Base-by-base conservation (phyloP, 2,888 invertebrate species). In the Drosophila austrosaltans region DNA sequence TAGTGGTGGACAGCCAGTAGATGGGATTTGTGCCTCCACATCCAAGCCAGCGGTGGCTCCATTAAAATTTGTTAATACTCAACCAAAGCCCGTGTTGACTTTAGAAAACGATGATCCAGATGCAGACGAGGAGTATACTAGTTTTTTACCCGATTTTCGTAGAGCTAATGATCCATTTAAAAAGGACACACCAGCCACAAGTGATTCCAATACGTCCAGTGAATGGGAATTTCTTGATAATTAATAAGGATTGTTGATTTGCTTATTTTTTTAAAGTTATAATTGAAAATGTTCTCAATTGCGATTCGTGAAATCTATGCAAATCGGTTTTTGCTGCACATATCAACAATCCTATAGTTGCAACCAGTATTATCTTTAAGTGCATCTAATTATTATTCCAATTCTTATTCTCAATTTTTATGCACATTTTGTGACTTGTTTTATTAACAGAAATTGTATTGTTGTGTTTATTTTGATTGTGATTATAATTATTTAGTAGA, bases 191-290 rank as follows among this genome's bases (percentile, higher is more conserved):
- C 79, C 76, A 3, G 64, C 67, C 4, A 76, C 86, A 22, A 77
- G 71, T 16, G 85, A 88, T 65, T 89, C 91, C 2, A 87, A 85
- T 53, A 90, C 84, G 22, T 91, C 92, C 28, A 90, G 89, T 74
- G 92, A 92, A 76, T 92, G 93, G 92, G 92, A 92, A 73, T 90
- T 92, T 74, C 75, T 92, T 69, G 91, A 92, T 74, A 91, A 91
- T 64, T 91, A 76, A 89, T 56, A 3, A 69, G 79, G 73, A 78
- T 81, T 86, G 66, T 42, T 40, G 30, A 62, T 22, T 60, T 61
- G 48, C 16, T 16, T 16, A 3, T 30, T 30, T 67, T 22, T 54
- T 25, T 16, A 7, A n/a, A 25, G 8, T 36, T 36, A 8, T 48
- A 20, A 1, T 48, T 16, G 6, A 57, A 63, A 3, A 22, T 16